A percentile compares a stretch with the other conserved stretches of the same genome.
These are phyloP conservation scores for Stenotaenia linearis DNA, from an alignment of 2,888 invertebrate species.

Conservation along the genomic window DNA sequence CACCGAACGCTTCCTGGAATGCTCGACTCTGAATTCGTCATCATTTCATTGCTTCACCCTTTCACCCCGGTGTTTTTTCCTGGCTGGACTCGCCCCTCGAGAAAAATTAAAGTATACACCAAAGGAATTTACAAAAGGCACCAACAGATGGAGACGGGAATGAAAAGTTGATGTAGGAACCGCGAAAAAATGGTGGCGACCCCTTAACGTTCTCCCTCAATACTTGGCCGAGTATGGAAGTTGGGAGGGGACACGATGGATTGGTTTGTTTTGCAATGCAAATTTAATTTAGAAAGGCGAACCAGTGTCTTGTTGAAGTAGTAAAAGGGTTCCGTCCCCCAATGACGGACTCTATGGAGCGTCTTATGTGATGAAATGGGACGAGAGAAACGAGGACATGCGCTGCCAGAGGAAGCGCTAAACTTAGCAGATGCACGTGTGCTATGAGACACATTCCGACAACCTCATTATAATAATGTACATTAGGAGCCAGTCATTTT, in stretches of 20 bases:
- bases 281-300: not conserved
- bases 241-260: not conserved
- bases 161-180: not conserved
- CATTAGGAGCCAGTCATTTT: not conserved
- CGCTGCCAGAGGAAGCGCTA: not conserved
- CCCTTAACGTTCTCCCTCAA: not conserved
- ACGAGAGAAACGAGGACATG: not conserved
- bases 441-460: constrained; percentile 1
- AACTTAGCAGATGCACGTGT: constrained; percentile 7
- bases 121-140: not conserved
- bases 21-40: not conserved
- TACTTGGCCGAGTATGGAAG: not conserved
- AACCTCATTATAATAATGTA: not conserved
- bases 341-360: not conserved
- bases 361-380: constrained; percentile 19
- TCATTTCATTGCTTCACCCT: not conserved
- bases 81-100: too few relatives aligned
- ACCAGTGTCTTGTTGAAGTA: not conserved
- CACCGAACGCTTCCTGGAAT: constrained; percentile 4
- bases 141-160: not conserved
- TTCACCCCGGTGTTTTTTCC: not conserved
- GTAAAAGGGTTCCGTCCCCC: not conserved
- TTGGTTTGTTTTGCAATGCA: constrained; percentile 5
- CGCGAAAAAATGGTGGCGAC: not conserved
- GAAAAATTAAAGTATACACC: too few relatives aligned